Percentiles rank a stretch among this genome's conserved stretches.
phyloP scores from a whole-genome alignment of 1,140 invertebrate genomes.

The Coenobita brevimanus region DNA sequence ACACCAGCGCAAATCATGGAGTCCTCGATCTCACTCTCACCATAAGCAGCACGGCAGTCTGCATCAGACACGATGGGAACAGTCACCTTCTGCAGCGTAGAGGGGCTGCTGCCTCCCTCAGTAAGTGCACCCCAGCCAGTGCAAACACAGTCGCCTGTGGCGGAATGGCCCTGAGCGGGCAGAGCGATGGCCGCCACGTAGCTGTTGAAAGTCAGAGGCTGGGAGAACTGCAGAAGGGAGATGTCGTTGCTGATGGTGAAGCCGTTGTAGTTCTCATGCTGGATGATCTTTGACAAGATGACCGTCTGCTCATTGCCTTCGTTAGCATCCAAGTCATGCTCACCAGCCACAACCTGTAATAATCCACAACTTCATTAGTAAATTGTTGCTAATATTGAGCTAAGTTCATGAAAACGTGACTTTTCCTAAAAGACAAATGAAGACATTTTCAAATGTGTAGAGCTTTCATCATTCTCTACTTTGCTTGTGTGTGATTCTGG shows the following conservation, averaged over 20 bases:
- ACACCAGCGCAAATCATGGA: constrained; percentile 73
- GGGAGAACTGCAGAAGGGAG: constrained; percentile 77
- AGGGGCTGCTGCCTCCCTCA: constrained; percentile 17
- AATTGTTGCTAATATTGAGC: no score
- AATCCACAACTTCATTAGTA: no score
- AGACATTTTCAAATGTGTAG: not conserved
- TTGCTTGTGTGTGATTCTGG: not conserved
- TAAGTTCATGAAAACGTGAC: not conserved
- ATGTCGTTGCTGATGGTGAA: constrained; percentile 77
- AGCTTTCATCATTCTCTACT: not conserved
- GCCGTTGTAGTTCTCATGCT: constrained; percentile 75
- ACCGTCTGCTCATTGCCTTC: constrained; percentile 75
- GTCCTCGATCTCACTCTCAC: not conserved
- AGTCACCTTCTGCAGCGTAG: constrained; percentile 28
- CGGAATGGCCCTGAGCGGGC: constrained; percentile 69
- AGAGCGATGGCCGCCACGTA: constrained; percentile 74
- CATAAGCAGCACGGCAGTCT: constrained; percentile 16
- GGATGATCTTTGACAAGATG: constrained; percentile 72
- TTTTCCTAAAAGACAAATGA: not conserved
- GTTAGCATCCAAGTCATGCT: constrained; percentile 71
- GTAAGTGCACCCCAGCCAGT: constrained; percentile 44
- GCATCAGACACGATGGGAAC: constrained; percentile 36
- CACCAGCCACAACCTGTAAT: constrained; percentile 72
- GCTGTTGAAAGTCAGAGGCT: constrained; percentile 76
- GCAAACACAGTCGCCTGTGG: constrained; percentile 20